A percentile compares a stretch with the other conserved stretches of the same genome.
Conservation (phyloP, 2,888 invertebrate genomes). For the Tetropium fuscum region DNA sequence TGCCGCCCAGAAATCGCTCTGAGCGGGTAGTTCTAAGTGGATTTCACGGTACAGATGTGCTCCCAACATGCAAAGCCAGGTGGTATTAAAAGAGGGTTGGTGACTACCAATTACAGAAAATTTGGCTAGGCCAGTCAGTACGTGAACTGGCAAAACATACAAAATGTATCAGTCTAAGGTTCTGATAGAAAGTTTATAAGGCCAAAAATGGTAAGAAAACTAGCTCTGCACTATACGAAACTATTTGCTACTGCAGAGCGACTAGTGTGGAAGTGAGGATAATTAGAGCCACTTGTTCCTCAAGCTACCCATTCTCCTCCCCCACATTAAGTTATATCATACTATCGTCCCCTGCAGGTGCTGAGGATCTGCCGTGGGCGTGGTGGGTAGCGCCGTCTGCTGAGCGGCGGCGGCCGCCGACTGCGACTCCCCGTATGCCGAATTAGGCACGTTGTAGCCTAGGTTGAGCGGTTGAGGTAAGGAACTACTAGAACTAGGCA, state of each 20-base stretch:
- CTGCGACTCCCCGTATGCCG: constrained; percentile 58
- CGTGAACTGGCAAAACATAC: constrained; percentile 43
- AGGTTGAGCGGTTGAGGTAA: constrained; percentile 56
- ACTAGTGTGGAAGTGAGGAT: constrained; percentile 66
- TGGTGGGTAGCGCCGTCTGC: constrained; percentile 63
- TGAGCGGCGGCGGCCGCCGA: constrained; percentile 49
- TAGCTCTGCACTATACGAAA: constrained; percentile 47
- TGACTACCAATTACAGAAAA: constrained; percentile 49
- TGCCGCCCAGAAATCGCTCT: no score
- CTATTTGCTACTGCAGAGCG: constrained; percentile 40
- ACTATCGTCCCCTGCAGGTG: constrained; percentile 91
- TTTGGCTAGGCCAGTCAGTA: constrained; percentile 54
- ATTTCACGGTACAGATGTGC: constrained; percentile 1
- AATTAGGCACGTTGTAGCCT: constrained; percentile 57
- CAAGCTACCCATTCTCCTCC: constrained; percentile 86
- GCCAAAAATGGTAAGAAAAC: constrained; percentile 61
- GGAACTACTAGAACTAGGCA: constrained; percentile 53
- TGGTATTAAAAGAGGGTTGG: constrained; percentile 32
- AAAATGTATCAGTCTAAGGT: constrained; percentile 58
- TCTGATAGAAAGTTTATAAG: constrained; percentile 61
- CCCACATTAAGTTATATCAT: constrained; percentile 96
- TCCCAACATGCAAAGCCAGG: constrained; percentile 34
- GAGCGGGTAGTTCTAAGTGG: no score
- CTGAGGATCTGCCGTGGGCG: constrained; percentile 72
- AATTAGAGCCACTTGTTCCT: constrained; percentile 80